Base-by-base conservation (phyloP, 2,797 vertebrate genomes). In the Acipenser ruthenus region DNA sequence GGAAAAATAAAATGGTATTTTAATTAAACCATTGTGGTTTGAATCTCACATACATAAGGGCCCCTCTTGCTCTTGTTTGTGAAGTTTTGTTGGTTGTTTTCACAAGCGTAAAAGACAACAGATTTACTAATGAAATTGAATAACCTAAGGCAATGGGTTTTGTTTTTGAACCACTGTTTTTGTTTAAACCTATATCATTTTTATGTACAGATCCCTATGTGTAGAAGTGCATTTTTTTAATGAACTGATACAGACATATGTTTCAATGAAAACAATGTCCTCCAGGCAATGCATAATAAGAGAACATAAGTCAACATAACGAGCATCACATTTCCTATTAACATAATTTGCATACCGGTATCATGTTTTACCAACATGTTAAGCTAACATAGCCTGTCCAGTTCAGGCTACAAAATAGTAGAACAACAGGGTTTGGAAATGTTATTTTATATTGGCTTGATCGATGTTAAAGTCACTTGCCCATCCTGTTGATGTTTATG, bases 1-100 rank as follows among this genome's bases (percentile, higher is more conserved):
- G 23, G 2, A 37, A 37, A 53, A 7, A 58, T 58, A 58, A 7
- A n/a, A n/a, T 58, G 12, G 12, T 58, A 58, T 15, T 58, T 58
- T 58, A 58, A 58, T 58, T 58, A 15, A 58, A n/a, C 12, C 55
- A 58, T 58, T 58, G 55, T 58, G 55, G 55, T 58, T 8, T 58
- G 55, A 58, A n/a, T 58, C 11, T 58, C 55, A 11, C 13, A 13
- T 1, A 58, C 12, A n/a, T n/a, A 58, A 2, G 55, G 11, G 55
- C 12, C 12, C 55, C 6, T 11, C 11, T 1, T 58, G 6, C 9
- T 13, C n/a, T 6, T 11, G 55, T 58, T 58, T 58, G 55, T 58
- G 11, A 7, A n/a, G 55, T 58, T 7, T 53, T 58, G 55, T 2
- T 58, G 13, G 12, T 58, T n/a, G 51, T 3, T 53, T 53, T 12